Base-by-base conservation (phyloP, 2,888 invertebrate species). In the Parnassius mnemosyne region DNA sequence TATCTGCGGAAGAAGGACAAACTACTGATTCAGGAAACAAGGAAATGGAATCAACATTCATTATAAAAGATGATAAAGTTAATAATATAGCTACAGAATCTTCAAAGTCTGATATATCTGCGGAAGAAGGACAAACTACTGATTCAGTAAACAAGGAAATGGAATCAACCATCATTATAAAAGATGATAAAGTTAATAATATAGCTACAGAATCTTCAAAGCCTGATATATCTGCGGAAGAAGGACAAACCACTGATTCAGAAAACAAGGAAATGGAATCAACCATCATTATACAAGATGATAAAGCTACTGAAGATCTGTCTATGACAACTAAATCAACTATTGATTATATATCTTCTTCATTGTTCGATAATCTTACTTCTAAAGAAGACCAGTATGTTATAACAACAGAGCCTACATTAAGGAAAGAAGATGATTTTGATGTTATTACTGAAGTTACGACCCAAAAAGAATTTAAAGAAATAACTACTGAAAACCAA, bases 101-200 rank as follows among this genome's bases (percentile, higher is more conserved):
- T 64, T 83, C 83, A 53, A 83, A 84, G 53, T 80, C 83, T 13
- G 79, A 75, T 68, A 77, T 72, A 56, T 65, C 65, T 11, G 58
- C 70, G 49, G 76, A 82, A 57, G 77, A 79, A 60, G 74, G 71
- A 60, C 63, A 60, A 16, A 60, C 58, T 66, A 58, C 57, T 41
- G 46, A 58, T 54, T 57, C 68, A 41, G 66, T 69, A 54, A 61
- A 56, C 47, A 47, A 64, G 11, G 63, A 60, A 25, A 56, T 67
- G 58, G 60, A 66, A 53, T 25, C 68, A 25, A 56, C 65, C 52
- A 49, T 53, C 9, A 59, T 57, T 20, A 47, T 54, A 34, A 43
- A 65, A 57, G 44, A 56, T 11, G 53, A 46, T 20, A 60, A 59
- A 64, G 61, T 65, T 62, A 69, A 25, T 3, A 5, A 65, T 68